phyloP scores from a whole-genome alignment of 2,797 vertebrate genomes.

The Lepus townsendii region DNA sequence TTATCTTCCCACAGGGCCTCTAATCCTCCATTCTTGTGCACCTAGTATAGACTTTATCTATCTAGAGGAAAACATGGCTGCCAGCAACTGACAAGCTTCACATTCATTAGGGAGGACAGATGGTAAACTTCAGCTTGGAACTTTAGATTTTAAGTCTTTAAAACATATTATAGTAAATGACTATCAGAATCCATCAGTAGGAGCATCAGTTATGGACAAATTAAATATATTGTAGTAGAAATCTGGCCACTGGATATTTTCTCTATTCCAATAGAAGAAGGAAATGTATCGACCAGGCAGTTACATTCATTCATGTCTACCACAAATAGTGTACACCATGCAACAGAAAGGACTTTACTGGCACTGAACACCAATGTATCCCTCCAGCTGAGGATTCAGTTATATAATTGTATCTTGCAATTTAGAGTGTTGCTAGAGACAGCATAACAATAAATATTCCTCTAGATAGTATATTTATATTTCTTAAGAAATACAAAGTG shows the following conservation, averaged over 20 bases:
- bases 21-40: neutral
- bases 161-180: neutral
- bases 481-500: slow-evolving; percentile 21
- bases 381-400: neutral
- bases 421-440: neutral
- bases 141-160: neutral
- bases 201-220: neutral
- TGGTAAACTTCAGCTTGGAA: neutral
- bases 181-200: neutral
- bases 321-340: neutral
- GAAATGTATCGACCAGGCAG: neutral
- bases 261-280: neutral
- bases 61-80: neutral
- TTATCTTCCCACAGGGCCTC: neutral
- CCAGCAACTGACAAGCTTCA: neutral
- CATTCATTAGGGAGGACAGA: neutral
- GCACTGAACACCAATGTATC: neutral
- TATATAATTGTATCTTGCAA: neutral
- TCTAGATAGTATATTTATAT: neutral
- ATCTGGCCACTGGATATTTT: neutral
- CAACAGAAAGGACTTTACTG: neutral
- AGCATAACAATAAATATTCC: neutral
- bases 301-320: neutral
- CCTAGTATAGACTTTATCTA: fast-evolving
- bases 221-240: neutral